phyloP scores from a whole-genome alignment of 2,113 vertebrate species.

The Benthochromis sp. region DNA sequence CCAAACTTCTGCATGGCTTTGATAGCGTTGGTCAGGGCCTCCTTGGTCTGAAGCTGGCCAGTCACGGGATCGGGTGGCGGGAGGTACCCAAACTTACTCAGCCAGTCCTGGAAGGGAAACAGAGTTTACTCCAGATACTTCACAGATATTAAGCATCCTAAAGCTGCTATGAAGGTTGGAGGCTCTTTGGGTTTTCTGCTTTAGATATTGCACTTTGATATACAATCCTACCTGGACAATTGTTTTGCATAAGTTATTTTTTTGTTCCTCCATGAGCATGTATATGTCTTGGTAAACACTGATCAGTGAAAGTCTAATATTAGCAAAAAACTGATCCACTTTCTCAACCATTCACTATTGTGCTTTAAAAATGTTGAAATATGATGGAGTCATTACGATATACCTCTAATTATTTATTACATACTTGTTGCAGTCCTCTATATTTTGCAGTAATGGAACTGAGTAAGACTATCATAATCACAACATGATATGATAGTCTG shows the following conservation, averaged over 20 bases:
- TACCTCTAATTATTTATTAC: not conserved
- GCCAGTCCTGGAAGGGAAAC: conserved; percentile 82
- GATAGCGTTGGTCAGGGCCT: conserved; percentile 87
- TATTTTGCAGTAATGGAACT: not conserved
- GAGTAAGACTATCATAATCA: not conserved
- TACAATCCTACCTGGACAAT: not conserved
- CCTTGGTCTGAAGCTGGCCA: conserved; percentile 85
- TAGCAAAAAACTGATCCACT: not conserved
- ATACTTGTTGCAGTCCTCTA: not conserved
- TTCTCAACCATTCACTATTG: not conserved
- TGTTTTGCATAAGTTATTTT: not conserved
- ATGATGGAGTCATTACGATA: not conserved
- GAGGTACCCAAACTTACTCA: conserved; percentile 93
- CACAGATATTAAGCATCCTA: not conserved
- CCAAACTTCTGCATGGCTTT: conserved; percentile 92
- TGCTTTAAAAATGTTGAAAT: not conserved
- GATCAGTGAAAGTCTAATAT: not conserved
- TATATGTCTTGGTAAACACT: not conserved
- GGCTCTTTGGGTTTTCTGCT: conserved; percentile 22
- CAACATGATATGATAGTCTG: not conserved
- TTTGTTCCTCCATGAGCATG: not conserved
- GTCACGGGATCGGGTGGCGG: conserved; percentile 80
- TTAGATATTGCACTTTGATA: not conserved
- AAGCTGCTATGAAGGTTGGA: not conserved
- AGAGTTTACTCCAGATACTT: not conserved